phyloP scores from a whole-genome alignment of 2,888 invertebrate species.

The Cryptocheilus praepositus region DNA sequence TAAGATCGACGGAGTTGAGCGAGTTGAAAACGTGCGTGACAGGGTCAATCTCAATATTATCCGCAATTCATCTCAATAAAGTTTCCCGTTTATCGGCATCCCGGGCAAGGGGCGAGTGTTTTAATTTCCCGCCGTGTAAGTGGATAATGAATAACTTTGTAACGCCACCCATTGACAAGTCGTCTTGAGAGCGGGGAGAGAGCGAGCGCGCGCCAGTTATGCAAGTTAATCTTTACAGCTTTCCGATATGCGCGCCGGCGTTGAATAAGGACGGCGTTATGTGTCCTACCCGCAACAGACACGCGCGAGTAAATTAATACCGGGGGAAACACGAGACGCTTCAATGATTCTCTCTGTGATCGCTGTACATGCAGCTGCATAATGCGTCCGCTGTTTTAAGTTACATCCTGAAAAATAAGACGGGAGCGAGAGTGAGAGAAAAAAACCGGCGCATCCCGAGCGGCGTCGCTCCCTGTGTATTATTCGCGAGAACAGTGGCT shows the following conservation, averaged over 20 bases:
- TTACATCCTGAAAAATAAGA: conserved; percentile 5
- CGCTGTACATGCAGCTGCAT: conserved; percentile 22
- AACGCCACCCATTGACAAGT: conserved; percentile 23
- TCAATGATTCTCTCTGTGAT: conserved; percentile 28
- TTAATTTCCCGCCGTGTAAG: conserved; percentile 2
- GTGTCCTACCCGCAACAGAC: conserved; percentile 8
- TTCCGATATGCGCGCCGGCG: conserved; percentile 23
- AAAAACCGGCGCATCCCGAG: conserved; percentile 4
- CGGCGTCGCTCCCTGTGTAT: conserved; percentile 11
- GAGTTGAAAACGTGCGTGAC: too few relatives aligned
- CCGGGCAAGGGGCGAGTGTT: not conserved
- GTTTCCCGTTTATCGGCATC: conserved; percentile 8
- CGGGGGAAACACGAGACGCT: conserved; percentile 39
- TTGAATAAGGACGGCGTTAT: conserved; percentile 24
- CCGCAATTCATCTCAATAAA: not conserved
- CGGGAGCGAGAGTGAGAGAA: not conserved
- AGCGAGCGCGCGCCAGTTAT: conserved; percentile 14
- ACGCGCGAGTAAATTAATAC: conserved; percentile 35
- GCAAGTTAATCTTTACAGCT: conserved; percentile 29
- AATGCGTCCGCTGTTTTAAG: conserved; percentile 31
- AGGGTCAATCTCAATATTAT: too few relatives aligned
- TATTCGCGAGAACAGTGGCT: not conserved
- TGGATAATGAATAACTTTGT: conserved; percentile 30
- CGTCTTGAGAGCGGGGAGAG: conserved; percentile 11
- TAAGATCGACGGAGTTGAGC: too few relatives aligned